Conservation (phyloP, 37 sponge, comb jelly and placozoan species). For the Beroe forskalii region DNA sequence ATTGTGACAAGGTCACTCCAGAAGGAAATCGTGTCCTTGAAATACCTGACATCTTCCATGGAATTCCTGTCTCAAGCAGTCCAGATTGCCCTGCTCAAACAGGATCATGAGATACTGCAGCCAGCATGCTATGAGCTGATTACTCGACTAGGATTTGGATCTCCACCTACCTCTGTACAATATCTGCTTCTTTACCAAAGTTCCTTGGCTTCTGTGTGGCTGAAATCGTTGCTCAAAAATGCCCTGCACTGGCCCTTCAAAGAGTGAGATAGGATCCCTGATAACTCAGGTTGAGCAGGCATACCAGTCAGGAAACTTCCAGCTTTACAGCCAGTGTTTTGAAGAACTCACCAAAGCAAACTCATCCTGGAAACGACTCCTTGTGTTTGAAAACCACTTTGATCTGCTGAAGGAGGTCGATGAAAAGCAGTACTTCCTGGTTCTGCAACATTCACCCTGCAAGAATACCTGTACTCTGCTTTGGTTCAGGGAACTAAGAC, state of each 20-base stretch:
- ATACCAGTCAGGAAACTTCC: not conserved
- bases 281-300: not conserved
- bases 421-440: slow-evolving; percentile 47
- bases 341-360: slow-evolving; percentile 38
- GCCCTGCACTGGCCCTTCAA: slow-evolving; percentile 37
- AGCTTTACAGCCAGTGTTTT: slow-evolving; percentile 45
- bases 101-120: slow-evolving; percentile 33
- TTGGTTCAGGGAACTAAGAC: not conserved
- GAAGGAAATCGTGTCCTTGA: not conserved
- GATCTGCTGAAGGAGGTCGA: slow-evolving; percentile 46
- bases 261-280: slow-evolving; percentile 30
- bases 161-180: slow-evolving; percentile 37
- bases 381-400: slow-evolving; percentile 54
- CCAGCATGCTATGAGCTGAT: slow-evolving; percentile 1
- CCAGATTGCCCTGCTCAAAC: slow-evolving; percentile 41
- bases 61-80: slow-evolving; percentile 25
- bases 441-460: slow-evolving; percentile 58
- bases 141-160: not conserved
- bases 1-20: slow-evolving; percentile 3
- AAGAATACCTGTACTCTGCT: slow-evolving; percentile 19
- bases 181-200: slow-evolving; percentile 43
- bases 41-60: slow-evolving; percentile 34
- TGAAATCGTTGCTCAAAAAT: not conserved
- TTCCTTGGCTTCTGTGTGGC: slow-evolving; percentile 31
- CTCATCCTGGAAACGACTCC: not conserved